Percentiles rank a stretch among this genome's conserved stretches.
phyloP scores from a whole-genome alignment of 2,113 vertebrate species.

The Xiphophorus maculatus region DNA sequence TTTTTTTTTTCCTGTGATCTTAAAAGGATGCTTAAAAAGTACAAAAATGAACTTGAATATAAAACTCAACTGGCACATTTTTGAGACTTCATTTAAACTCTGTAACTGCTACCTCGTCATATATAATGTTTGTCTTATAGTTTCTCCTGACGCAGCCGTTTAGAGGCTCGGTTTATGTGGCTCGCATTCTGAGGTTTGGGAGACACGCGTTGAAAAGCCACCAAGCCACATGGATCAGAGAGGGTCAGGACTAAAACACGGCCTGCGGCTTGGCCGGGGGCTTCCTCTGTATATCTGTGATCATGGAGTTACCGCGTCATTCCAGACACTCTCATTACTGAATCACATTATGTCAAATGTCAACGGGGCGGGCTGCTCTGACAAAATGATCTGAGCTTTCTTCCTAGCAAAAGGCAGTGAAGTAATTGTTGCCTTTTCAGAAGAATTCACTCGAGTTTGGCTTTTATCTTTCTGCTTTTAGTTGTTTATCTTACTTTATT shows the following conservation, averaged over 20 bases:
- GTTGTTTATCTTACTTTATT: neutral
- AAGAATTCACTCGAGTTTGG: conserved; percentile 18
- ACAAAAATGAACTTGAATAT: neutral
- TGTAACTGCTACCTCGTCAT: conserved; percentile 44
- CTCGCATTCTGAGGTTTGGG: conserved; percentile 73
- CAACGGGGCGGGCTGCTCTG: conserved; percentile 43
- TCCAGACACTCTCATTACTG: conserved; percentile 56
- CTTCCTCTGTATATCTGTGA: conserved; percentile 59
- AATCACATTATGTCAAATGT: conserved; percentile 65
- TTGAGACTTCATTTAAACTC: conserved; percentile 40
- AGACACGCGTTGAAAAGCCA: conserved; percentile 71
- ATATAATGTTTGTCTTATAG: conserved; percentile 62
- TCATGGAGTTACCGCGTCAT: conserved; percentile 48
- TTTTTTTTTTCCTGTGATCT: conserved; percentile 26
- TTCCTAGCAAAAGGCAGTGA: conserved; percentile 2
- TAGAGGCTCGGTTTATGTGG: conserved; percentile 62
- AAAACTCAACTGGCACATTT: conserved; percentile 13
- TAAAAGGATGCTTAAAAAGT: conserved; percentile 27
- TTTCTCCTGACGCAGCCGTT: conserved; percentile 75
- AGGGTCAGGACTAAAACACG: conserved; percentile 69
- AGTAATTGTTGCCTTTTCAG: conserved; percentile 16
- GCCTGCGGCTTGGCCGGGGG: conserved; percentile 72
- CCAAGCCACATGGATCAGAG: conserved; percentile 70
- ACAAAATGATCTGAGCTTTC: conserved; percentile 46
- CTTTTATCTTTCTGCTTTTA: neutral